phyloP scores from a whole-genome alignment of 2,888 invertebrate species.

The Scrobipalpa costella region DNA sequence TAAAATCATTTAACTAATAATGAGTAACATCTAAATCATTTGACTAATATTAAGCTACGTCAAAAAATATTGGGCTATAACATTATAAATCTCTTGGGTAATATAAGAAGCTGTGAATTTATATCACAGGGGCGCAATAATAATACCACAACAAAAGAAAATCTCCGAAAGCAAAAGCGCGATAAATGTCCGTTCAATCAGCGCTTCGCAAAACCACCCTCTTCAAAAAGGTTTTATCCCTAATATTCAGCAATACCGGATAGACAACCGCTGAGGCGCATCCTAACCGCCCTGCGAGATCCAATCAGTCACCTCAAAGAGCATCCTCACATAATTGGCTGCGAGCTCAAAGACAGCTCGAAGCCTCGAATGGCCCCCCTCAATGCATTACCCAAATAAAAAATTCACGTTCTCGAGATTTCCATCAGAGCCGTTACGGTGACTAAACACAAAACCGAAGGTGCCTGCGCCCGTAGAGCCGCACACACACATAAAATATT shows the following conservation, averaged over 20 bases:
- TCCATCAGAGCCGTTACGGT: constrained; percentile 69
- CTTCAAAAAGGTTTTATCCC: constrained; percentile 13
- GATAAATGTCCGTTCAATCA: constrained; percentile 20
- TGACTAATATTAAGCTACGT: too few species aligned
- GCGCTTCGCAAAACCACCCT: constrained; percentile 11
- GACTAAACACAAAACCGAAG: constrained; percentile 69
- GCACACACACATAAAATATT: constrained; percentile 71
- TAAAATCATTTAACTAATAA: too few species aligned
- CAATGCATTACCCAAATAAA: constrained; percentile 75
- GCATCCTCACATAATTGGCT: constrained; percentile 66
- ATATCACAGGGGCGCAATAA: not conserved
- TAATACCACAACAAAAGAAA: not conserved
- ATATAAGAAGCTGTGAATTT: not conserved
- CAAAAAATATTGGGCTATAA: too few species aligned
- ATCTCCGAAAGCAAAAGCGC: not conserved
- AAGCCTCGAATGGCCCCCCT: constrained; percentile 36
- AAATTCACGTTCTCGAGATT: constrained; percentile 69
- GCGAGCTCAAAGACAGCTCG: constrained; percentile 48
- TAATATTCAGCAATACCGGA: constrained; percentile 19
- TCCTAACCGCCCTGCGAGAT: constrained; percentile 52
- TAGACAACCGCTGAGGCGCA: constrained; percentile 32
- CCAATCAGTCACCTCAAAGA: constrained; percentile 71
- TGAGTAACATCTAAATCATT: too few species aligned
- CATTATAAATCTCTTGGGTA: too few species aligned
- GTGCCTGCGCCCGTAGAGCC: constrained; percentile 40